Evolutionary conservation across 2,888 invertebrate genomes (phyloP), one percentile per base, ranked within the genome.

Genomic region (Lithophane socia): DNA sequence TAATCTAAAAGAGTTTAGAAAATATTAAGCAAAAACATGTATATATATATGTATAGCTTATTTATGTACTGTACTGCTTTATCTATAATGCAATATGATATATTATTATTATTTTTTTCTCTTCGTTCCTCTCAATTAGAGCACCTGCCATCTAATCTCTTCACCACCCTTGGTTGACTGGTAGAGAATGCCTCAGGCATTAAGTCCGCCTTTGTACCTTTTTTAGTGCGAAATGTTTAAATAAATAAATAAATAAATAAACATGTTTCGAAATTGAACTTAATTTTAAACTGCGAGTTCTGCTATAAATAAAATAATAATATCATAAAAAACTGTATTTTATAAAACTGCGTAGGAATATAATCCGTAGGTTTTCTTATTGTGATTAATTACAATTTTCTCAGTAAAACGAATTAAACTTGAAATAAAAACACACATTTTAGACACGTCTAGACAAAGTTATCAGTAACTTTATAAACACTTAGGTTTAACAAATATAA

Each of bases 371-470:
- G n/a, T 47, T 64, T 49, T 49, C 4, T 52, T 24, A 24, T 52
- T 42, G 12, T 12, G 2, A 71, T 66, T 37, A 37, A 37, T 37
- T 37, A 37, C 8, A 21, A 42, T 42, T 21, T 24, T 72, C 37
- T 42, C 21, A 18, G 29, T 75, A 29, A 61, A 75, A 29, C 18
- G 16, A 60, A 42, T 37, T 49, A 21, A 37, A 24, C 21, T 74
- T 37, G 4, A 21, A 54, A 49, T 66, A 54, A 61, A 54, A 77
- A 37, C 18, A 63, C 42, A 0, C 42, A 10, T 42, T 47, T 24
- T 21, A 29, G 21, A 37, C 18, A 54, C 12, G 54, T 68, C 79
- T 77, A 68, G 79, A 79, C 77, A 47, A 61, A 24, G 24, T 68
- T 66, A 65, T 77, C 60, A 54, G 18, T 56, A 67, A 67, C 44